Evolutionary conservation across 2,797 vertebrate genomes (phyloP).

Genomic region (Rhinatrema bivittatum): DNA sequence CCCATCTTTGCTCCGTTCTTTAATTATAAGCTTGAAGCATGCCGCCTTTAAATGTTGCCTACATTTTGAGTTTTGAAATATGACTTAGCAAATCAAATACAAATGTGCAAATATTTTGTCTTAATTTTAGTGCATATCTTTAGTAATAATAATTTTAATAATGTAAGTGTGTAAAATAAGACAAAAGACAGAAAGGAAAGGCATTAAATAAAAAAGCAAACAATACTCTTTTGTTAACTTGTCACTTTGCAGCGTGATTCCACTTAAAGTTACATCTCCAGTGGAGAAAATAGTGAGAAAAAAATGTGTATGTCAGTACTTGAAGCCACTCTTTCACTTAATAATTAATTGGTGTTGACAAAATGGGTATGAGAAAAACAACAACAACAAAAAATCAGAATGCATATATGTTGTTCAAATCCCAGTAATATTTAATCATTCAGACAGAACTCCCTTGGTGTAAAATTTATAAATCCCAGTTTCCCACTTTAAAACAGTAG

Average conservation of each 20-base stretch:
- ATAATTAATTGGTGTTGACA: conserved; percentile 54
- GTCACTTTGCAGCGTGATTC: neutral
- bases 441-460: conserved; percentile 47
- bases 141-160: too few species aligned
- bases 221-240: neutral
- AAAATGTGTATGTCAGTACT: conserved; percentile 27
- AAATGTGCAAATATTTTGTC: too few species aligned
- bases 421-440: conserved; percentile 49
- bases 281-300: conserved; percentile 12
- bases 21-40: too few species aligned
- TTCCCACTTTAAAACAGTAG: conserved; percentile 53
- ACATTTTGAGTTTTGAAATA: too few species aligned
- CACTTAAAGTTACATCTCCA: conserved; percentile 1
- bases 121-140: too few species aligned
- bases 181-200: too few species aligned
- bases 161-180: too few species aligned
- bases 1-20: too few species aligned
- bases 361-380: conserved; percentile 35
- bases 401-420: conserved; percentile 41
- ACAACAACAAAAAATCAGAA: conserved; percentile 18
- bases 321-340: conserved; percentile 31
- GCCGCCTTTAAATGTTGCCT: too few species aligned
- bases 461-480: conserved; percentile 56
- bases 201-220: neutral
- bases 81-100: too few species aligned